Evolutionary conservation across 2,888 invertebrate genomes (phyloP).

Genomic region (Cephus runcator): DNA sequence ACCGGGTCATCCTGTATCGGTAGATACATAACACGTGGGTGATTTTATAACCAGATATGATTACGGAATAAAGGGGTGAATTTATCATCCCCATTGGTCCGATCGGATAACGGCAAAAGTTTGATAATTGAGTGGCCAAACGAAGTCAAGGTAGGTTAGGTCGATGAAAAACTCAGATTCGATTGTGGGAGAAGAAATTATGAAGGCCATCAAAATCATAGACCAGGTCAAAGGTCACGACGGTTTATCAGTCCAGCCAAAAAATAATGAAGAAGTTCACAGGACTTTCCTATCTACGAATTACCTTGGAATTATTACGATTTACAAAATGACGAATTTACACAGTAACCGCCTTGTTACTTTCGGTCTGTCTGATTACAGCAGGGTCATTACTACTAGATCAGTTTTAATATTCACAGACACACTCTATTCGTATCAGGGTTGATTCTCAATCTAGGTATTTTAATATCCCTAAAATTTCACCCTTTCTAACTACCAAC

Average conservation of each 20-base stretch:
- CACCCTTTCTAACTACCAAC: neutral
- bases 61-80: neutral
- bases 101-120: slow-evolving; percentile 47
- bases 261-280: slow-evolving; percentile 54
- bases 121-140: slow-evolving; percentile 50
- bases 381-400: neutral
- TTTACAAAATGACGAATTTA: too few relatives aligned
- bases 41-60: neutral
- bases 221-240: neutral
- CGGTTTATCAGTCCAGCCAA: neutral
- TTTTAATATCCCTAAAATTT: neutral
- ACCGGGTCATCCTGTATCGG: neutral
- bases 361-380: neutral
- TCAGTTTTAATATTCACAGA: neutral
- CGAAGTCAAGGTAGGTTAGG: slow-evolving; percentile 19
- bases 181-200: neutral
- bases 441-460: neutral
- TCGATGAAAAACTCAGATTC: neutral
- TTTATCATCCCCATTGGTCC: slow-evolving; percentile 13
- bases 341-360: neutral
- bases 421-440: neutral
- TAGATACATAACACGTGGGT: neutral
- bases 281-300: slow-evolving; percentile 39
- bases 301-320: slow-evolving; percentile 31
- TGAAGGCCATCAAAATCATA: neutral